Conservation (phyloP, 2,113 vertebrate species). For the Hemiprocne comata region DNA sequence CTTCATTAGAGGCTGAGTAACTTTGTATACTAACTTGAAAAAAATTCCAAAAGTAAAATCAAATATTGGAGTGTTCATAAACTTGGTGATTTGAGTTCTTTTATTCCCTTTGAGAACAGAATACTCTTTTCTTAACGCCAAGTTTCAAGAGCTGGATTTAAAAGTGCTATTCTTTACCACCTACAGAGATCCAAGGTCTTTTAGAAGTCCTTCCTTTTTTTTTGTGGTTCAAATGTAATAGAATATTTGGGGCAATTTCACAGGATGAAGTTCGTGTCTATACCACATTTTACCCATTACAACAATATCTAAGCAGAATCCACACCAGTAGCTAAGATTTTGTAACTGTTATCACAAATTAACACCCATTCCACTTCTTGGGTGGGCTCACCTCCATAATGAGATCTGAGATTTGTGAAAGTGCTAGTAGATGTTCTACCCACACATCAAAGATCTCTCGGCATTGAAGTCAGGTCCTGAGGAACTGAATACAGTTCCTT, state of each 20-base stretch:
- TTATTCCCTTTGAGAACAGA: background rate
- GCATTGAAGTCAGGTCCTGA: background rate
- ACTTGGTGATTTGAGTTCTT: background rate
- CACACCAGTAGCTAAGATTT: background rate
- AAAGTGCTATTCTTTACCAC: background rate
- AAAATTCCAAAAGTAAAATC: background rate
- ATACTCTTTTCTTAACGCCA: background rate
- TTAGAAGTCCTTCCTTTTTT: background rate
- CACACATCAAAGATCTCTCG: background rate
- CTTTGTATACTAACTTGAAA: slow-evolving; percentile 9
- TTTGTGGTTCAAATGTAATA: background rate
- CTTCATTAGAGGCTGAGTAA: background rate
- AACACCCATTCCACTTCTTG: background rate
- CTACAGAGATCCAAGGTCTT: background rate
- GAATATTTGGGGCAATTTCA: background rate
- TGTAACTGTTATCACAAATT: background rate
- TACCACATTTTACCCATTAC: background rate
- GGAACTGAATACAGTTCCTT: background rate
- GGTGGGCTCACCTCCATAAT: background rate
- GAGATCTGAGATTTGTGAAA: background rate
- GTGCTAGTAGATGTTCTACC: background rate
- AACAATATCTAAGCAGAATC: background rate
- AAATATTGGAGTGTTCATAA: background rate
- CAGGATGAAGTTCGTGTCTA: background rate
- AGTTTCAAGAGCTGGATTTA: background rate